Conservation (phyloP, 2,888 invertebrate genomes). For the Eilema griseolum region DNA sequence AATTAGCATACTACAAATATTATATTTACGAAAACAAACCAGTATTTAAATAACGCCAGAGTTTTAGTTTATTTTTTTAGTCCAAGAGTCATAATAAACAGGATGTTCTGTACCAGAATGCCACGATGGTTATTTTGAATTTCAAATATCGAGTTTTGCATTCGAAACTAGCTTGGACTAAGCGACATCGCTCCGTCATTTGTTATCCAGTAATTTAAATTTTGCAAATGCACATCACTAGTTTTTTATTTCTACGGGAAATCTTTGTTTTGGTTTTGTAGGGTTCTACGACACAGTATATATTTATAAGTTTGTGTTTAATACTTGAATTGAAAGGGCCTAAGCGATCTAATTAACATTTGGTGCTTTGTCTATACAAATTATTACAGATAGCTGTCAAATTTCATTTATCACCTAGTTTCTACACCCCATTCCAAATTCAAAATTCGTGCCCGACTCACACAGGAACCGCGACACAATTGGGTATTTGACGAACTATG, state of each 20-base stretch:
- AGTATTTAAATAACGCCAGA: constrained; percentile 71
- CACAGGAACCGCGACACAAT: too few relatives aligned
- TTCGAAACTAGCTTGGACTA: constrained; percentile 76
- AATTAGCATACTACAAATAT: background rate
- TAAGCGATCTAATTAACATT: too few relatives aligned
- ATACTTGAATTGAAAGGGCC: too few relatives aligned
- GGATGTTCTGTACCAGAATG: constrained; percentile 60
- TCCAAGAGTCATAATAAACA: constrained; percentile 73
- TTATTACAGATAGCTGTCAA: too few relatives aligned
- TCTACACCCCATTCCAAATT: too few relatives aligned
- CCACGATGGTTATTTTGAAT: constrained; percentile 79
- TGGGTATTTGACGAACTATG: too few relatives aligned
- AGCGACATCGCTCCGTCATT: constrained; percentile 65
- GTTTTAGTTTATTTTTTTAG: constrained; percentile 74
- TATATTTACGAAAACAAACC: constrained; percentile 52
- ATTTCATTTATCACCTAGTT: too few relatives aligned
- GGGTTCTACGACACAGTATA: background rate
- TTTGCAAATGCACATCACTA: constrained; percentile 21
- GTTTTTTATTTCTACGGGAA: background rate
- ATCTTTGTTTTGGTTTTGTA: background rate
- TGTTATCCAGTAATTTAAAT: constrained; percentile 62
- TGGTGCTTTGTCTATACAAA: too few relatives aligned
- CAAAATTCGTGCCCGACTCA: too few relatives aligned
- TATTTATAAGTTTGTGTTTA: background rate
- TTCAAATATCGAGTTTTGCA: constrained; percentile 84